These are phyloP conservation scores for Oxycera nigricornis DNA, from an alignment of 2,888 invertebrate genomes.

Conservation along the genomic window DNA sequence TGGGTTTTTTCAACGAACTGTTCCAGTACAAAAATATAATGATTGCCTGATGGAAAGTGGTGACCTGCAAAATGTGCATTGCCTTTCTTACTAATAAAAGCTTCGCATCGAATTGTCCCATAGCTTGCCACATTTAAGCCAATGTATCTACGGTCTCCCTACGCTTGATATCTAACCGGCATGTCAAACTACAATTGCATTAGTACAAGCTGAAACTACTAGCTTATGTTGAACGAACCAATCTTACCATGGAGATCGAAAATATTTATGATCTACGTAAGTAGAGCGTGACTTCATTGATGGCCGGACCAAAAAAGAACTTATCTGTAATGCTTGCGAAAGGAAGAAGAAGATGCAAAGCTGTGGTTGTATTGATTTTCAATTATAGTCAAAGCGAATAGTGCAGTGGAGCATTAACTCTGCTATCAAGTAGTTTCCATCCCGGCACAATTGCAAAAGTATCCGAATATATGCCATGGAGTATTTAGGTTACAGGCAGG, in stretches of 20 bases:
- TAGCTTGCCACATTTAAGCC: no score
- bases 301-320: background rate
- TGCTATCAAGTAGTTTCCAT: constrained; percentile 31
- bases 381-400: constrained; percentile 37
- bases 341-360: background rate
- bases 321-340: background rate
- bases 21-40: background rate
- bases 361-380: constrained; percentile 28
- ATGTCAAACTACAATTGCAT: background rate
- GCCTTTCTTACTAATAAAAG: background rate
- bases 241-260: constrained; percentile 18
- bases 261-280: constrained; percentile 37
- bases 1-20: no score
- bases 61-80: background rate
- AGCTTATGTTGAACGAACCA: constrained; percentile 12
- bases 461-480: constrained; percentile 26
- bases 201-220: background rate
- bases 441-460: background rate
- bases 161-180: background rate
- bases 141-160: no score
- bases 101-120: background rate
- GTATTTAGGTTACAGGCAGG: constrained; percentile 26
- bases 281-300: background rate
- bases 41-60: background rate
- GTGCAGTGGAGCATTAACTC: constrained; percentile 35